A percentile compares a stretch with the other conserved stretches of the same genome.
phyloP scores from a whole-genome alignment of 1,140 invertebrate genomes.

The Rhysida immarginata region DNA sequence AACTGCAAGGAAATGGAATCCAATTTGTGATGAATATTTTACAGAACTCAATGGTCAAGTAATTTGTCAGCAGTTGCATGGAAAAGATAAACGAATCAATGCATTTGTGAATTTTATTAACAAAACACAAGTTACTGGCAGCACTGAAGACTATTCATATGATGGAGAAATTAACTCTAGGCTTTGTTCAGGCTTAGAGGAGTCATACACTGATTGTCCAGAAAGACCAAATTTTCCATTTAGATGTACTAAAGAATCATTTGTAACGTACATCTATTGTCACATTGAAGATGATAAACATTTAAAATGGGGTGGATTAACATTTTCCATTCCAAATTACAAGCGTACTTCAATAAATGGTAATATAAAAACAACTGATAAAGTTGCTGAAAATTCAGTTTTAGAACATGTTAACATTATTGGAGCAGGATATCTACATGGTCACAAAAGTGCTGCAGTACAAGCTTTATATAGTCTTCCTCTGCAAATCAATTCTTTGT shows the following conservation, averaged over 20 bases:
- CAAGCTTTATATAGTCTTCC: slow-evolving; percentile 77
- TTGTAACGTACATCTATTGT: slow-evolving; percentile 89
- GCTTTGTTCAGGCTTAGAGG: slow-evolving; percentile 44
- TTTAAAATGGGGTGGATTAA: slow-evolving; percentile 83
- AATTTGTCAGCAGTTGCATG: slow-evolving; percentile 84
- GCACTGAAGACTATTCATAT: slow-evolving; percentile 60
- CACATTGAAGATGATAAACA: slow-evolving; percentile 47
- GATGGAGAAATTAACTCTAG: slow-evolving; percentile 91
- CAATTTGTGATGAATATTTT: slow-evolving; percentile 88
- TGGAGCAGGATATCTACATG: slow-evolving; percentile 88
- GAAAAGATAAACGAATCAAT: slow-evolving; percentile 71
- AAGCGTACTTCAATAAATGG: slow-evolving; percentile 37
- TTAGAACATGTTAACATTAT: slow-evolving; percentile 71
- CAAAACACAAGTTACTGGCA: slow-evolving; percentile 62
- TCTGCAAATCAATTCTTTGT: slow-evolving; percentile 51
- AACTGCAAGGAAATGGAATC: slow-evolving; percentile 90
- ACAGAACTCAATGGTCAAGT: slow-evolving; percentile 88
- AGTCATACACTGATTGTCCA: slow-evolving; percentile 47
- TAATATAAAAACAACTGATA: background rate
- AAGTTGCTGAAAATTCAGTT: slow-evolving; percentile 42
- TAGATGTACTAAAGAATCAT: slow-evolving; percentile 65
- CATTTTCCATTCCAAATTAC: slow-evolving; percentile 76
- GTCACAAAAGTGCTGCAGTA: slow-evolving; percentile 81
- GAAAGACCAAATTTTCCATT: slow-evolving; percentile 71
- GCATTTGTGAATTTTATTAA: slow-evolving; percentile 53